Percentiles rank a stretch among this genome's conserved stretches.
These are phyloP conservation scores for Brachionus sp. DNA, from an alignment of 1,140 invertebrate genomes.

Conservation along the genomic window DNA sequence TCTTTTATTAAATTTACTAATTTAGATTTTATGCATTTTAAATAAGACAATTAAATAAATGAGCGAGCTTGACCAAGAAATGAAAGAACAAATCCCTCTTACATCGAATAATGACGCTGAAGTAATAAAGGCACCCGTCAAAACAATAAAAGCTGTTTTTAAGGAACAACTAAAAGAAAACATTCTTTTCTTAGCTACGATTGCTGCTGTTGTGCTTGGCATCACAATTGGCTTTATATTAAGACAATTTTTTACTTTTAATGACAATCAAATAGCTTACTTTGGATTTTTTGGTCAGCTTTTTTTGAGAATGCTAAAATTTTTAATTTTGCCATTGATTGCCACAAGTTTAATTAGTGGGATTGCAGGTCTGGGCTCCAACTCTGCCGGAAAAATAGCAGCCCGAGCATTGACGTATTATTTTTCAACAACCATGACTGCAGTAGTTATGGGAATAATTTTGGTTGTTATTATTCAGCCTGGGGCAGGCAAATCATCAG, in stretches of 20 bases:
- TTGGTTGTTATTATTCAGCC: conserved; percentile 34
- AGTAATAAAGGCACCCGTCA: not conserved
- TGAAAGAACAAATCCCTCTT: not conserved
- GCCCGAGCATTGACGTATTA: conserved; percentile 37
- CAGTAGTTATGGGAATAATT: conserved; percentile 31
- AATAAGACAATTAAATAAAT: not conserved
- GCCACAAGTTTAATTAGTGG: conserved; percentile 40
- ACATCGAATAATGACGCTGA: conserved; percentile 10
- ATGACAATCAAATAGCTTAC: conserved; percentile 32
- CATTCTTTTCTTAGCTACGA: conserved; percentile 18
- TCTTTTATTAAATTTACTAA: not conserved
- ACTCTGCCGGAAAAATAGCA: conserved; percentile 51
- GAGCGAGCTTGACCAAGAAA: not conserved
- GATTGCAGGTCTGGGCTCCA: conserved; percentile 9
- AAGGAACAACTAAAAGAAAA: conserved; percentile 41
- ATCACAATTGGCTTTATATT: conserved; percentile 26
- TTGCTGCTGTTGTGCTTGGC: conserved; percentile 35
- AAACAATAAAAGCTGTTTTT: conserved; percentile 22
- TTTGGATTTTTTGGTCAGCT: conserved; percentile 41
- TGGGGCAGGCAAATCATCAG: not conserved
- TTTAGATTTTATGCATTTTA: not conserved
- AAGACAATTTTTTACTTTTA: conserved; percentile 9
- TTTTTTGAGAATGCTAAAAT: conserved; percentile 45
- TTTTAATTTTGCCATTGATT: conserved; percentile 45
- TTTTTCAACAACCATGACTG: conserved; percentile 22